Conservation (phyloP, 2,888 invertebrate genomes). For the Caenorhabditis plicata region DNA sequence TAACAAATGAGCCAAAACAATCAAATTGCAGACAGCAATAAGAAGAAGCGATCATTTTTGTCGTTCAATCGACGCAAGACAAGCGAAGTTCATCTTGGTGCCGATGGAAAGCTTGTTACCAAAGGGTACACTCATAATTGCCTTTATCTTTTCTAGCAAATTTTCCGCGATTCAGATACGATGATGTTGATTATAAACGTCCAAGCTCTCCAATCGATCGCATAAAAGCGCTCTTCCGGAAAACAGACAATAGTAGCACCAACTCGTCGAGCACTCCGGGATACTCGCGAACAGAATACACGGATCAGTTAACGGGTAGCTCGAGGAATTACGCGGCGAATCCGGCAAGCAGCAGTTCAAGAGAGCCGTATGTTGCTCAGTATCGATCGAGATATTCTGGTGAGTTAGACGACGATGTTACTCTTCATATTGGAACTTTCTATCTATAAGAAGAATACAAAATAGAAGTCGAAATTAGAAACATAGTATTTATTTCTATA, state of each 20-base stretch:
- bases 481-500: no score
- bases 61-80: slow-evolving; percentile 56
- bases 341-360: no score
- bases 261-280: no score
- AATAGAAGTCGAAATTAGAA: not conserved
- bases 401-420: no score
- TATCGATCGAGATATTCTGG: slow-evolving; percentile 48
- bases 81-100: slow-evolving; percentile 49
- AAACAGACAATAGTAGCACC: slow-evolving; percentile 28
- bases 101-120: slow-evolving; percentile 55
- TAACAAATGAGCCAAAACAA: no score
- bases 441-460: not conserved
- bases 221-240: slow-evolving; percentile 61
- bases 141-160: not conserved
- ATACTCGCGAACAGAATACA: no score
- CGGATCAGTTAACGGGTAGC: no score
- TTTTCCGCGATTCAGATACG: slow-evolving; percentile 7
- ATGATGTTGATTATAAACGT: slow-evolving; percentile 48
- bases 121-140: not conserved
- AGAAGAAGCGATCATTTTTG: slow-evolving; percentile 45
- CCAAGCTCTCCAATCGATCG: slow-evolving; percentile 63
- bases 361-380: slow-evolving; percentile 46
- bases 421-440: not conserved
- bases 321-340: no score
- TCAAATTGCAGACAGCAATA: slow-evolving; percentile 22